phyloP scores from a whole-genome alignment of 64 coral and sea anemone genomes.

The Pocillopora damicornis region DNA sequence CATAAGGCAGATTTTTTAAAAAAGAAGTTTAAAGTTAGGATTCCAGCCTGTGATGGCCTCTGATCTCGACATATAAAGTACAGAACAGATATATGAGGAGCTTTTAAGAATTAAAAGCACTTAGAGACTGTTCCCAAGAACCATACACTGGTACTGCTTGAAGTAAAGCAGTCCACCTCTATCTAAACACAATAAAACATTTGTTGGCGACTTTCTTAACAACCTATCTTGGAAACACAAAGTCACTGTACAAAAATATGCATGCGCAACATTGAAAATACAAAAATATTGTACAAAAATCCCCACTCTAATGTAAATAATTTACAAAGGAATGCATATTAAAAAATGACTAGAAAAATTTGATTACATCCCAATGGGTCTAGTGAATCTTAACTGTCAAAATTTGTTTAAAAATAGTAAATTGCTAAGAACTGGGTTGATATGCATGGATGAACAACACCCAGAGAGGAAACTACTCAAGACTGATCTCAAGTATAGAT shows the following conservation, averaged over 20 bases:
- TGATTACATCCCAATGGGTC: constrained; percentile 40
- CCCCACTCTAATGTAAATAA: constrained; percentile 32
- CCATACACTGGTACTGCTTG: not conserved
- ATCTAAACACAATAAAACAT: not conserved
- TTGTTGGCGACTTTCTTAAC: not conserved
- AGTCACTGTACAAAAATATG: constrained; percentile 52
- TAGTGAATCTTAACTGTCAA: constrained; percentile 8
- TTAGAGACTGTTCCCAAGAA: constrained; percentile 29
- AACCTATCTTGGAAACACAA: constrained; percentile 20
- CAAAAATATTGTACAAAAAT: constrained; percentile 50
- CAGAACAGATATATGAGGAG: not conserved
- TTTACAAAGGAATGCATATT: constrained; percentile 44
- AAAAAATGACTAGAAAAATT: constrained; percentile 44
- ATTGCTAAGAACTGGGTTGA: not conserved
- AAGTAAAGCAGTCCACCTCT: not conserved
- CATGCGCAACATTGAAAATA: constrained; percentile 30
- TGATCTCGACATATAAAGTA: not conserved
- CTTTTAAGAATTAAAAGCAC: constrained; percentile 18
- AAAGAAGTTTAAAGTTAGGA: too few relatives aligned
- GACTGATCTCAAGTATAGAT: constrained; percentile 5
- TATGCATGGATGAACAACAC: constrained; percentile 29
- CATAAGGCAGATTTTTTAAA: too few relatives aligned
- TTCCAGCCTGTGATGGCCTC: not conserved
- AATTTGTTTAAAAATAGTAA: constrained; percentile 1
- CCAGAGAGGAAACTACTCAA: not conserved